A percentile compares a stretch with the other conserved stretches of the same genome.
Evolutionary conservation across 2,888 invertebrate species (phyloP).

Genomic region (Cylindroiulus punctatus): DNA sequence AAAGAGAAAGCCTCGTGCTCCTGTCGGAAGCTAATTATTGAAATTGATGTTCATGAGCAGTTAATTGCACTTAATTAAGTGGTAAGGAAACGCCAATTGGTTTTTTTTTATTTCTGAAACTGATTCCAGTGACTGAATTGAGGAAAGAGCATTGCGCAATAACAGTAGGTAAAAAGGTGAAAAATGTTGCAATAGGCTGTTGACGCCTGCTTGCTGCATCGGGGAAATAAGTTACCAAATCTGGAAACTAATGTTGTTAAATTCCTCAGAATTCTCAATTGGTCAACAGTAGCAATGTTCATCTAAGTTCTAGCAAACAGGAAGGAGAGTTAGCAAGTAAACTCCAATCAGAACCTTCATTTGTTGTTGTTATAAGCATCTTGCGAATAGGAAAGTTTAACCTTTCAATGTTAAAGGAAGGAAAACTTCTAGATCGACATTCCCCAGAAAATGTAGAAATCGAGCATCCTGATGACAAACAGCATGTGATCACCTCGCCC

Average conservation of each 20-base stretch:
- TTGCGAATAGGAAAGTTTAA: neutral
- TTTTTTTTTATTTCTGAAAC: neutral
- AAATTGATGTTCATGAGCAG: neutral
- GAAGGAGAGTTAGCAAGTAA: neutral
- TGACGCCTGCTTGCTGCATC: neutral
- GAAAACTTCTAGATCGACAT: neutral
- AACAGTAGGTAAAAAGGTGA: neutral
- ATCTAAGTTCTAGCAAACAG: neutral
- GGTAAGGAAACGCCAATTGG: neutral
- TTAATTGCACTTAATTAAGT: neutral
- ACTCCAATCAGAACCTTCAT: neutral
- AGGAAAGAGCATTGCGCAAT: neutral
- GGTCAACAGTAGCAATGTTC: neutral
- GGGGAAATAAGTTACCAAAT: neutral
- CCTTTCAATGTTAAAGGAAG: slow-evolving; percentile 35
- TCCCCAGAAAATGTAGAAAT: neutral
- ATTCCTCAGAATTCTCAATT: neutral
- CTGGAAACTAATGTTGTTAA: neutral
- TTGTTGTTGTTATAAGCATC: neutral
- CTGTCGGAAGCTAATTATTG: neutral
- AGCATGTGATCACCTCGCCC: no score
- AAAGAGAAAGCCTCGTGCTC: neutral
- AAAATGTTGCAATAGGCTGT: neutral
- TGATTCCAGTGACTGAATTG: neutral
- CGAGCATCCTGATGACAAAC: neutral